Evolutionary conservation across 2,888 invertebrate species (phyloP), one percentile per base, ranked within the genome.

Genomic region (Leucoma salicis): DNA sequence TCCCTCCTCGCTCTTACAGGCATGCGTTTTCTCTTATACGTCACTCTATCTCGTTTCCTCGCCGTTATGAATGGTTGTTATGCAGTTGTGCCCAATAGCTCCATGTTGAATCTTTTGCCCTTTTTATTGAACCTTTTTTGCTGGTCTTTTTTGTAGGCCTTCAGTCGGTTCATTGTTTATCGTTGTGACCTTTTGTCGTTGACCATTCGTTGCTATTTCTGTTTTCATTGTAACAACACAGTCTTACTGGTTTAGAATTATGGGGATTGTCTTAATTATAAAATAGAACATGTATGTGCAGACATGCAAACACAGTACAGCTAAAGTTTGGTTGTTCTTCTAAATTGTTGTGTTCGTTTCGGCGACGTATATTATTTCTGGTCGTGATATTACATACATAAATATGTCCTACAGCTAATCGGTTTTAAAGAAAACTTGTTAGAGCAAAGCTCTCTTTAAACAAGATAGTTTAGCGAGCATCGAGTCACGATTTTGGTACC

Each of bases 1-100:
- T 83, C 78, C 21, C 21, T n/a, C 76, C 81, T 86, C 71, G 74
- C 86, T 85, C 85, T 82, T 80, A 85, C 85, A 66, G 68, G 62
- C 81, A 74, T 66, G 42, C 66, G 72, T 72, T 78, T 86, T 85
- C 80, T 78, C 79, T 66, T 58, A 67, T 68, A 67, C 61, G 45
- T 48, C 42, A 39, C 31, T 56, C 50, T 67, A 69, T 82, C 82
- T 79, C 79, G 69, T 78, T 82, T 76, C 70, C 74, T 77, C 83
- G 53, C 68, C 64, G 64, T 74, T 76, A 82, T 85, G 82, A 86
- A 87, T 86, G 83, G 76, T 63, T 65, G 70, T 72, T 74, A 65
- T 74, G 74, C 72, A 76, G 66, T 74, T 74, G 77, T 69, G 67
- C 71, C 70, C 70, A 76, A 78, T 76, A 75, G 62, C 65, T 63